Percentiles rank a stretch among this genome's conserved stretches.
Evolutionary conservation across 2,113 vertebrate species (phyloP).

Genomic region (Indri indri): DNA sequence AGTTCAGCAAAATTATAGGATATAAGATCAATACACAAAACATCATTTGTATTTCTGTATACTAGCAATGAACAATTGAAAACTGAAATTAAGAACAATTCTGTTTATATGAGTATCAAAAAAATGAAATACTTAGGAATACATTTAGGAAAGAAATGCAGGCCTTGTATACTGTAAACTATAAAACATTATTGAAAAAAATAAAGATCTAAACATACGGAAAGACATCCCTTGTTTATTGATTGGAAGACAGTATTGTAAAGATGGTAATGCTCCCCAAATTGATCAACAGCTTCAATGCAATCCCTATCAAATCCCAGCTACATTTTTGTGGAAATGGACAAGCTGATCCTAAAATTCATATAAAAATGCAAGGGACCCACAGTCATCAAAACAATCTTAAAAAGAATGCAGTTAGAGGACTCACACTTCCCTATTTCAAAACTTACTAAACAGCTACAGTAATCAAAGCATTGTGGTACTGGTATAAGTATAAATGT

Average conservation of each 20-base stretch:
- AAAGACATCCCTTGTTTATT: not conserved
- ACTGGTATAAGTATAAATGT: not conserved
- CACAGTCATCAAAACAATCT: not conserved
- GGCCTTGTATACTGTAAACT: not conserved
- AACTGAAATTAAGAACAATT: not conserved
- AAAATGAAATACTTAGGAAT: not conserved
- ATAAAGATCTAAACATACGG: not conserved
- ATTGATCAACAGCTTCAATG: not conserved
- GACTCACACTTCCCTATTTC: not conserved
- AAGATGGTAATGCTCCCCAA: not conserved
- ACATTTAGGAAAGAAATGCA: not conserved
- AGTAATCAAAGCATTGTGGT: not conserved
- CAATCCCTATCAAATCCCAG: not conserved
- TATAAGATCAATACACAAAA: not conserved
- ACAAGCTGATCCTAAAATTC: not conserved
- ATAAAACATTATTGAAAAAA: not conserved
- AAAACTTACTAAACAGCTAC: not conserved
- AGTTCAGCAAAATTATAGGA: not conserved
- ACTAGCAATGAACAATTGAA: not conserved
- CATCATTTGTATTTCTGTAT: not conserved
- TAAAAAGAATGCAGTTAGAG: not conserved
- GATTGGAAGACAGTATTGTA: not conserved
- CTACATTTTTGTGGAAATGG: not conserved
- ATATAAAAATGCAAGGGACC: not conserved
- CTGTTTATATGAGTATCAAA: not conserved